A percentile compares a stretch with the other conserved stretches of the same genome.
Conservation (phyloP, 2,113 vertebrate genomes). For the Piaya cayana region DNA sequence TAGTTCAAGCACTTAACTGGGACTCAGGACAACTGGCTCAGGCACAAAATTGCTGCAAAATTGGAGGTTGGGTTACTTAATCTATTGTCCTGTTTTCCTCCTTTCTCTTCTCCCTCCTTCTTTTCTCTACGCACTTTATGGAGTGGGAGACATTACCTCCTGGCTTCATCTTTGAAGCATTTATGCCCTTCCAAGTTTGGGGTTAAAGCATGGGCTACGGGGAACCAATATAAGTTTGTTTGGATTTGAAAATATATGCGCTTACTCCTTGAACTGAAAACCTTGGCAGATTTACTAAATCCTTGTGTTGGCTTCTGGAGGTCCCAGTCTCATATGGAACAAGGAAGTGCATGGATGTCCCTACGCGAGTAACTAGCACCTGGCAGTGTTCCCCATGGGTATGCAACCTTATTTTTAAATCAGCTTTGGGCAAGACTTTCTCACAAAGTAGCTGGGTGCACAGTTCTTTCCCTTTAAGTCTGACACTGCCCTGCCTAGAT, state of each 20-base stretch:
- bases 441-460: background rate
- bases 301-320: background rate
- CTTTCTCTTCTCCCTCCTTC: background rate
- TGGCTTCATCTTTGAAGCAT: background rate
- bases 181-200: background rate
- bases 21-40: background rate
- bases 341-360: background rate
- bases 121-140: background rate
- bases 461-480: background rate
- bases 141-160: background rate
- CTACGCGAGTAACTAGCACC: rapidly evolving
- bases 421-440: background rate
- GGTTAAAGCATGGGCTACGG: background rate
- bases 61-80: background rate
- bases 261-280: background rate
- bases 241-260: background rate
- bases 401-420: background rate
- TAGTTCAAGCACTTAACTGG: background rate
- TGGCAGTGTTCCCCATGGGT: background rate
- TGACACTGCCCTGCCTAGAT: background rate
- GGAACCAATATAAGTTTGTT: background rate
- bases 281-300: background rate
- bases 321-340: background rate
- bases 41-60: background rate
- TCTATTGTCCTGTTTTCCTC: background rate